Conservation (phyloP, 2,888 invertebrate species). For the Acleris cristana region DNA sequence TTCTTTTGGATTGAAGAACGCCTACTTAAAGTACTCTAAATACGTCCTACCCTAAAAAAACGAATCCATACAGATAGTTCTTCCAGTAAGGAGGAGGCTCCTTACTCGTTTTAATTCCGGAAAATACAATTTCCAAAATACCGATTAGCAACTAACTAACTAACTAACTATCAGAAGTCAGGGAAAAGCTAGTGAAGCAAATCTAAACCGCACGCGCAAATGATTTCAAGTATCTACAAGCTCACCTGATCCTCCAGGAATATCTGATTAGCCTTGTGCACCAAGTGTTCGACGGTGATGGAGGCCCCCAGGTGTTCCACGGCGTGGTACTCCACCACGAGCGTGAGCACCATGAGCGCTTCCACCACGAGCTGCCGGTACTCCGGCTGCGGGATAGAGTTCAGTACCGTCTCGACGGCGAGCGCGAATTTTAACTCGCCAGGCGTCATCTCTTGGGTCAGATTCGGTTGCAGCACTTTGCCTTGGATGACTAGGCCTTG, state of each 20-base stretch:
- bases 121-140: too few relatives aligned
- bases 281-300: conserved; percentile 95
- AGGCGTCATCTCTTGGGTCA: conserved; percentile 99
- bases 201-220: too few relatives aligned
- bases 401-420: conserved; percentile 97
- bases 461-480: conserved; percentile 93
- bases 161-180: too few relatives aligned
- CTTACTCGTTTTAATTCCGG: too few relatives aligned
- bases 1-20: too few relatives aligned
- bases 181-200: too few relatives aligned
- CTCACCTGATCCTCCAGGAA: conserved; percentile 97
- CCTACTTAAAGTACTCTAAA: too few relatives aligned
- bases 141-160: too few relatives aligned
- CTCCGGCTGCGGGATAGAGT: conserved; percentile 98
- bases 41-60: too few relatives aligned
- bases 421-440: conserved; percentile 99
- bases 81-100: too few relatives aligned
- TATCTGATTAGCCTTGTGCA: conserved; percentile 96
- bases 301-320: conserved; percentile 89
- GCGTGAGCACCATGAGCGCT: conserved; percentile 97
- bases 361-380: conserved; percentile 98
- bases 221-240: too few relatives aligned
- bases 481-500: conserved; percentile 97
- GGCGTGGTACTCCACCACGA: conserved; percentile 94
- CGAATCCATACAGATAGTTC: too few relatives aligned